Percentiles rank a stretch among this genome's conserved stretches.
Conservation (phyloP, 2,888 invertebrate genomes). For the Lymantria dispar region DNA sequence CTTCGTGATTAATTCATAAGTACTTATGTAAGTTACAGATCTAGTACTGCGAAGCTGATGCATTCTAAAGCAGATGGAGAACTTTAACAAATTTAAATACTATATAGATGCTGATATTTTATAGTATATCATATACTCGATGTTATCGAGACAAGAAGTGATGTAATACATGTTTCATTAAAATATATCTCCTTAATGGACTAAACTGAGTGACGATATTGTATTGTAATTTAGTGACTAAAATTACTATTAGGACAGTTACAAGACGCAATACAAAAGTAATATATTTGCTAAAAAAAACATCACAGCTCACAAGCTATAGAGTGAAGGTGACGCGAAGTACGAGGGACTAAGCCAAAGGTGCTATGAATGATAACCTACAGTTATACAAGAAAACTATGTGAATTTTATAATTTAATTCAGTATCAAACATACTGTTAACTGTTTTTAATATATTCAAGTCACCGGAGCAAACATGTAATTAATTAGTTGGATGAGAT, state of each 20-base stretch:
- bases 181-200: constrained; percentile 42
- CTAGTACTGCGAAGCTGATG: constrained; percentile 72
- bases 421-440: constrained; percentile 29
- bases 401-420: constrained; percentile 16
- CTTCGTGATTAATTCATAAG: constrained; percentile 69
- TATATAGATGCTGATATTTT: constrained; percentile 22
- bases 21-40: constrained; percentile 81
- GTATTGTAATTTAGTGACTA: constrained; percentile 61
- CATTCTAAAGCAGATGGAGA: constrained; percentile 74
- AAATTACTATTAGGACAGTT: constrained; percentile 58
- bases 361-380: constrained; percentile 67
- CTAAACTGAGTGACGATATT: constrained; percentile 51
- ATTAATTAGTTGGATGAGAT: constrained; percentile 73
- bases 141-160: constrained; percentile 19
- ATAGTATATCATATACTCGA: constrained; percentile 4
- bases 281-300: constrained; percentile 60
- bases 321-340: constrained; percentile 58
- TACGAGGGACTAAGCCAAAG: constrained; percentile 53
- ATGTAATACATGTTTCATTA: constrained; percentile 29
- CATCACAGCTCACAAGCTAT: constrained; percentile 76
- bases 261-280: constrained; percentile 54
- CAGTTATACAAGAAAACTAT: constrained; percentile 39
- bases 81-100: constrained; percentile 56
- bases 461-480: constrained; percentile 51
- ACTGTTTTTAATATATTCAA: constrained; percentile 25